A percentile compares a stretch with the other conserved stretches of the same genome.
Evolutionary conservation across 2,113 vertebrate species (phyloP).

Genomic region (Neolamprologus toae): DNA sequence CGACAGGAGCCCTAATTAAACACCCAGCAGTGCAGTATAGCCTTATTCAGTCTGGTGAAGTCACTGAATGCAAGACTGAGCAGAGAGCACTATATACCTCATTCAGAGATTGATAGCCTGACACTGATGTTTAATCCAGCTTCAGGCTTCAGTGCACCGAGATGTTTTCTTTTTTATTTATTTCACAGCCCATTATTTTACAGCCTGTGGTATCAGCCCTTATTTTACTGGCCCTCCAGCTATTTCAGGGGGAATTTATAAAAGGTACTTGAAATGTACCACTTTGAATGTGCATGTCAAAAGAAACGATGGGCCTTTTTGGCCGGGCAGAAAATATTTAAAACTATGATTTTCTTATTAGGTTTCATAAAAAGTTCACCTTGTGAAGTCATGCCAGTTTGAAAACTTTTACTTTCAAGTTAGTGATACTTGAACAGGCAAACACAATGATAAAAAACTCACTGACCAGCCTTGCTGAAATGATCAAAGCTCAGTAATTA

Average conservation of each 20-base stretch:
- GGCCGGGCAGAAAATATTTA: not conserved
- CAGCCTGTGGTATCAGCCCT: not conserved
- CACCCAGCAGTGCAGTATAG: not conserved
- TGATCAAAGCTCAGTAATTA: not conserved
- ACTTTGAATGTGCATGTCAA: not conserved
- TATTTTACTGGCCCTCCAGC: not conserved
- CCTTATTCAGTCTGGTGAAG: not conserved
- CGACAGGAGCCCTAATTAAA: not conserved
- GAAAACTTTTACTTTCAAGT: not conserved
- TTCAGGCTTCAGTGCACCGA: not conserved
- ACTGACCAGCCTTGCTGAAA: not conserved
- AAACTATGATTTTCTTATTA: not conserved
- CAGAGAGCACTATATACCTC: not conserved
- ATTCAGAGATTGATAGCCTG: not conserved
- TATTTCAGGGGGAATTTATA: not conserved
- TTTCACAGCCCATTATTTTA: not conserved
- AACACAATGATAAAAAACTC: not conserved
- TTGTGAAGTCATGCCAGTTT: not conserved
- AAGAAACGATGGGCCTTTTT: not conserved
- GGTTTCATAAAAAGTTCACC: not conserved
- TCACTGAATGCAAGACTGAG: not conserved
- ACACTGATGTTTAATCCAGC: not conserved
- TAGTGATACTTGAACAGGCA: not conserved
- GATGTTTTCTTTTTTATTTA: not conserved
- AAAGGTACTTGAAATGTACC: not conserved